A percentile compares a stretch with the other conserved stretches of the same genome.
phyloP scores from a whole-genome alignment of 2,888 invertebrate genomes.

The Cyaniris semiargus region DNA sequence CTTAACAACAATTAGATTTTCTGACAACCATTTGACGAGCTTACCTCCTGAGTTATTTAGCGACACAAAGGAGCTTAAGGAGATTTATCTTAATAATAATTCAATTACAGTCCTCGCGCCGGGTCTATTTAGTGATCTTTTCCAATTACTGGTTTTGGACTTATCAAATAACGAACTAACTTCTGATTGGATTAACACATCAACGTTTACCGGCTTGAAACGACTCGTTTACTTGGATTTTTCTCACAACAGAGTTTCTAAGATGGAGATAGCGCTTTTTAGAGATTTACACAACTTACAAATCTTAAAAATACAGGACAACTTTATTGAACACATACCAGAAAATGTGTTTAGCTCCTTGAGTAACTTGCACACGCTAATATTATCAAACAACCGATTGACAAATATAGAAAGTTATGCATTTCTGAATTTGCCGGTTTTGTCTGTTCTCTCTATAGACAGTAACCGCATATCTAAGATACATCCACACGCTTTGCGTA shows the following conservation, averaged over 20 bases:
- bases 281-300: constrained; percentile 89
- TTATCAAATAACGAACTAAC: constrained; percentile 89
- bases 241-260: constrained; percentile 87
- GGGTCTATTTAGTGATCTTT: constrained; percentile 87
- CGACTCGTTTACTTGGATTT: constrained; percentile 88
- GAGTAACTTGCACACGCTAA: constrained; percentile 89
- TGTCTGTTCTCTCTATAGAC: constrained; percentile 88
- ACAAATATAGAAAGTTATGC: constrained; percentile 87
- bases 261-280: constrained; percentile 88
- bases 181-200: constrained; percentile 90
- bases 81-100: constrained; percentile 91
- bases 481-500: constrained; percentile 87
- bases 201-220: constrained; percentile 88
- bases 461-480: constrained; percentile 88
- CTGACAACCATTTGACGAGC: constrained; percentile 89
- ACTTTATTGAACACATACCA: constrained; percentile 86
- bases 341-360: constrained; percentile 89
- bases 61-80: constrained; percentile 88
- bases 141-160: constrained; percentile 87
- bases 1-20: constrained; percentile 86
- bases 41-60: constrained; percentile 91
- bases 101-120: constrained; percentile 90
- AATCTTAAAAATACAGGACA: constrained; percentile 89
- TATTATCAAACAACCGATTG: constrained; percentile 89
- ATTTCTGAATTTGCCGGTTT: constrained; percentile 87